phyloP scores from a whole-genome alignment of 2,113 vertebrate species.

The Acrocephalus arundinaceus region DNA sequence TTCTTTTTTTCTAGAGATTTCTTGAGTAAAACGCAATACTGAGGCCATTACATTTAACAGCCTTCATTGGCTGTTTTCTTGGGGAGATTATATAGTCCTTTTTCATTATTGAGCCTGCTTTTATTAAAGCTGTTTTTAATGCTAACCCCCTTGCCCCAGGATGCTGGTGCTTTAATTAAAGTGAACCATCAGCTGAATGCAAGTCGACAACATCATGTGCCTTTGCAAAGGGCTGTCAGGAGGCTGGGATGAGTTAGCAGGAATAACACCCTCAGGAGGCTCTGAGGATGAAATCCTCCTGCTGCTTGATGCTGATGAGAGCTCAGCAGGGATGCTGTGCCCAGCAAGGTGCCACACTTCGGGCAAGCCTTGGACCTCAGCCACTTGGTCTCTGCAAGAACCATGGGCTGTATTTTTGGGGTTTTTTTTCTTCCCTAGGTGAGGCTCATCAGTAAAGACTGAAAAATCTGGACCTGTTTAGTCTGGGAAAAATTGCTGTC shows the following conservation, averaged over 20 bases:
- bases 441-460: neutral
- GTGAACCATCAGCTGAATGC: neutral
- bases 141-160: neutral
- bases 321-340: neutral
- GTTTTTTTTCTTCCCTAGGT: neutral
- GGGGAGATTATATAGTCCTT: neutral
- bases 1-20: neutral
- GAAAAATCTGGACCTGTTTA: neutral
- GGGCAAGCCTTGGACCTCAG: neutral
- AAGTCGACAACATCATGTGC: neutral
- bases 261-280: neutral
- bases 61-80: neutral
- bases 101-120: neutral
- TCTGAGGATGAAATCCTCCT: neutral
- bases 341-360: neutral
- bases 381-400: neutral
- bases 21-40: neutral
- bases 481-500: neutral
- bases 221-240: neutral
- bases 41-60: neutral
- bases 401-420: neutral
- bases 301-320: constrained; percentile 22
- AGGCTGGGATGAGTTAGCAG: neutral
- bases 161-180: neutral
- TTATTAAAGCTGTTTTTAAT: neutral